phyloP scores from a whole-genome alignment of 2,797 vertebrate species.

The Hirundo rustica region DNA sequence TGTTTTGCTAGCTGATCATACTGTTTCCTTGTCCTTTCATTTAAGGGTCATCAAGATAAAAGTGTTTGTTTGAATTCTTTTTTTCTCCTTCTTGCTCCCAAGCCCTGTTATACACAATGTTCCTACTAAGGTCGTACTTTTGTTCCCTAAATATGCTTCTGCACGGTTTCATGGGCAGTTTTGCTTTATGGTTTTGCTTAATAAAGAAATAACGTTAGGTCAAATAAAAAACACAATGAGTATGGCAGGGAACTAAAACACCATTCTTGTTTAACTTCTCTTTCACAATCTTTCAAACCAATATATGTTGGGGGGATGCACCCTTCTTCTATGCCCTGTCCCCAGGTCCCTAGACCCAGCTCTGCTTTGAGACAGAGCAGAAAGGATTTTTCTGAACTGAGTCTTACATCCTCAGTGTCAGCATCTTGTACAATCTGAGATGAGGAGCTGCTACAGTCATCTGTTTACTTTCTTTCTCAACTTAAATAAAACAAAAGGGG shows the following conservation, averaged over 20 bases:
- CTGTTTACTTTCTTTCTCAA: constrained; percentile 22
- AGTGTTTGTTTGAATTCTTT: constrained; percentile 18
- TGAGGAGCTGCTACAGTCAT: neutral
- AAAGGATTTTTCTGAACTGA: neutral
- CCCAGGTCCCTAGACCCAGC: neutral
- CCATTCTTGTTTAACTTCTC: neutral
- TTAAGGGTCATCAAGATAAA: constrained; percentile 64
- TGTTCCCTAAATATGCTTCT: neutral
- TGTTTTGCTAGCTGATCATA: constrained; percentile 58
- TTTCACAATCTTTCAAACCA: neutral
- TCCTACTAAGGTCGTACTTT: neutral
- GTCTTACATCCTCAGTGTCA: neutral
- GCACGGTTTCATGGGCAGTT: neutral
- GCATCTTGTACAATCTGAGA: neutral
- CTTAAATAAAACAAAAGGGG: constrained; percentile 39
- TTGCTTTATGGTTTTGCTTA: neutral
- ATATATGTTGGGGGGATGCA: fast-evolving
- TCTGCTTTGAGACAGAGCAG: neutral
- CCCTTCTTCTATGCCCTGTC: neutral
- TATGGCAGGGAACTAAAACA: neutral
- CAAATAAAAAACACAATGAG: neutral
- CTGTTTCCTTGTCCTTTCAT: constrained; percentile 44
- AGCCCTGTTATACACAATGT: neutral
- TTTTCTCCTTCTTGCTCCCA: neutral
- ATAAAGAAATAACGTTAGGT: neutral